Evolutionary conservation across 2,888 invertebrate genomes (phyloP).

Genomic region (Brenthis ino): DNA sequence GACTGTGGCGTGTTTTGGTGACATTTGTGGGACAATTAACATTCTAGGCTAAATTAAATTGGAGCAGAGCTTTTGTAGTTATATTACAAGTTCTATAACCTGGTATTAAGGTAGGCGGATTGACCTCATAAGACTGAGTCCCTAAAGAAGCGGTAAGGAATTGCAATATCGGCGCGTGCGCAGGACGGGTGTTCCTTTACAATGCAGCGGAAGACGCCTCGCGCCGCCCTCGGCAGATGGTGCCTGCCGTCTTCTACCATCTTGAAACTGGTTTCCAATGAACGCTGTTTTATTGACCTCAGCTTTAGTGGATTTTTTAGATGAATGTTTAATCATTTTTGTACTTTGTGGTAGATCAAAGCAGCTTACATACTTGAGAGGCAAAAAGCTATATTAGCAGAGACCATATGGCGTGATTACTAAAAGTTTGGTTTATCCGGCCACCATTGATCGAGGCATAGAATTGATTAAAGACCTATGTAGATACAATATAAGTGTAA

Average conservation of each 20-base stretch:
- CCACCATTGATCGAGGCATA: not conserved
- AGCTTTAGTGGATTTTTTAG: constrained; percentile 43
- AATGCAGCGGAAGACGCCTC: constrained; percentile 79
- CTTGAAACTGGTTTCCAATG: constrained; percentile 56
- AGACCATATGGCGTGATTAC: not conserved
- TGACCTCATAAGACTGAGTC: constrained; percentile 45
- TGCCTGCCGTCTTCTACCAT: constrained; percentile 50
- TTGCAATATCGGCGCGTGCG: constrained; percentile 71
- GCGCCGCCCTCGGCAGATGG: constrained; percentile 75
- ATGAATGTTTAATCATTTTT: constrained; percentile 29
- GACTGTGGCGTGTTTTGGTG: constrained; percentile 27
- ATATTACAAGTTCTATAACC: constrained; percentile 50
- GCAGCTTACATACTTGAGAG: constrained; percentile 23
- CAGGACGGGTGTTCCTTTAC: constrained; percentile 62
- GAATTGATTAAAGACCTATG: too few species aligned
- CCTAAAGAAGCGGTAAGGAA: constrained; percentile 39
- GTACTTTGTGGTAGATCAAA: constrained; percentile 24
- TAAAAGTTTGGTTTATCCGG: not conserved
- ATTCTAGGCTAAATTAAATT: constrained; percentile 30
- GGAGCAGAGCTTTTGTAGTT: constrained; percentile 33
- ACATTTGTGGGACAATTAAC: constrained; percentile 28
- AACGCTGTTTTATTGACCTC: constrained; percentile 69
- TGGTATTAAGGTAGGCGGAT: constrained; percentile 43
- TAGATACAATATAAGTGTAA: too few species aligned
- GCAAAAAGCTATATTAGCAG: constrained; percentile 8